These are phyloP conservation scores for Eupithecia tripunctaria DNA, from an alignment of 2,888 invertebrate genomes.

Conservation along the genomic window DNA sequence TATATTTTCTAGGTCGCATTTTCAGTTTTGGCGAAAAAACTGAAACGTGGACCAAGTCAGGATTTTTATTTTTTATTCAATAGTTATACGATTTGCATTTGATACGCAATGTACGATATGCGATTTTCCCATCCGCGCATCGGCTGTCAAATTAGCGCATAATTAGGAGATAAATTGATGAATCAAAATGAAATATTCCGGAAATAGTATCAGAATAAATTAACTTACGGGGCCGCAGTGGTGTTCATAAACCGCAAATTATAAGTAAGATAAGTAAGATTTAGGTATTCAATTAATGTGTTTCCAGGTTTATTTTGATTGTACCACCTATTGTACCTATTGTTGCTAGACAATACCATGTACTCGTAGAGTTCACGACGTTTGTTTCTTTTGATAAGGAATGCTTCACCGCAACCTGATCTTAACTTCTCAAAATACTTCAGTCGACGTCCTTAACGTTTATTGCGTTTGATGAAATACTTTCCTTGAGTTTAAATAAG, in stretches of 20 bases:
- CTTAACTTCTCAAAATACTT: slow-evolving; percentile 5
- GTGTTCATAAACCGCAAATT: no score
- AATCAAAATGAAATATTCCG: background rate
- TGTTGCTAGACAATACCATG: no score
- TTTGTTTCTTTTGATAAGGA: slow-evolving; percentile 16
- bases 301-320: background rate
- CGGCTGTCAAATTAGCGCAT: background rate
- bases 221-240: no score
- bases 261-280: no score
- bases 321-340: no score
- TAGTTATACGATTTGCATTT: background rate
- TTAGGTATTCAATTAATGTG: background rate
- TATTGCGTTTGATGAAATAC: slow-evolving; percentile 32
- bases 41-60: no score
- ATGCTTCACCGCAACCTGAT: slow-evolving; percentile 11
- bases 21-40: no score
- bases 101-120: no score
- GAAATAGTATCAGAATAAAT: background rate
- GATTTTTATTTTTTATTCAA: no score
- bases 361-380: slow-evolving; percentile 15
- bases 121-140: background rate
- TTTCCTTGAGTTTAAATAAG: slow-evolving; percentile 33
- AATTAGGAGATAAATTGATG: background rate
- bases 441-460: slow-evolving; percentile 12
- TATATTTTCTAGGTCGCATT: background rate